Percentiles rank a stretch among this genome's conserved stretches.
Conservation (phyloP, 2,113 vertebrate genomes). For the Leptobrachium ailaonicum region DNA sequence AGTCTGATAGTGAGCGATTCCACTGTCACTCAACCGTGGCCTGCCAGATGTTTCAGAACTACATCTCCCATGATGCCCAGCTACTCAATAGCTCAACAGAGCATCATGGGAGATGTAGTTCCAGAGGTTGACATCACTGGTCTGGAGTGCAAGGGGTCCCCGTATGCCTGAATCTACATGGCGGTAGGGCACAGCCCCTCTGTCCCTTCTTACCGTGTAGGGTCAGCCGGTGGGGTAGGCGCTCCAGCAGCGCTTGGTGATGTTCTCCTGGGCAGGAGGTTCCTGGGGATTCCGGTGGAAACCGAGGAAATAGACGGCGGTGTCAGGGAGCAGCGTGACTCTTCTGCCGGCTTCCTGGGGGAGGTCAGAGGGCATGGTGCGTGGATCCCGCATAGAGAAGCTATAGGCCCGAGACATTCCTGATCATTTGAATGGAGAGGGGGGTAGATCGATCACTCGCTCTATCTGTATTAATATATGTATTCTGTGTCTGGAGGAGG, state of each 20-base stretch:
- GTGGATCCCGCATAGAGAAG: not conserved
- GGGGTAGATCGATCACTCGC: not conserved
- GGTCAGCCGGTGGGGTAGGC: slow-evolving; percentile 37
- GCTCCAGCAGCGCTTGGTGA: slow-evolving; percentile 27
- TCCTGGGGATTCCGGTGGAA: not conserved
- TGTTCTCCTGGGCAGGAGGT: not conserved
- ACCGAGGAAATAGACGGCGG: not conserved
- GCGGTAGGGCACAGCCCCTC: too few relatives aligned
- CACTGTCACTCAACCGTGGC: too few relatives aligned
- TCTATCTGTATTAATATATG: not conserved
- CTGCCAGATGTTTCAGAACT: too few relatives aligned
- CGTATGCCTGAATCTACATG: too few relatives aligned
- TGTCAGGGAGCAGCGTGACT: not conserved
- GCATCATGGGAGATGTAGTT: too few relatives aligned
- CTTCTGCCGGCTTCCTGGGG: not conserved
- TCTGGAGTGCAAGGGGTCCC: too few relatives aligned
- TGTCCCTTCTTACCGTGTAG: too few relatives aligned
- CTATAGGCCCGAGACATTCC: slow-evolving; percentile 26
- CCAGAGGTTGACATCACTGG: too few relatives aligned
- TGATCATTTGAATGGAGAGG: not conserved
- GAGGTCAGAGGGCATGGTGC: slow-evolving; percentile 20
- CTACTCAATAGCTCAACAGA: too few relatives aligned
- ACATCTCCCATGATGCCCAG: too few relatives aligned
- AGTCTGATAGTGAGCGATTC: too few relatives aligned
- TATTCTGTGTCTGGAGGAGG: not conserved